These are phyloP conservation scores for Tetropium fuscum DNA, from an alignment of 2,888 invertebrate species.

Conservation along the genomic window DNA sequence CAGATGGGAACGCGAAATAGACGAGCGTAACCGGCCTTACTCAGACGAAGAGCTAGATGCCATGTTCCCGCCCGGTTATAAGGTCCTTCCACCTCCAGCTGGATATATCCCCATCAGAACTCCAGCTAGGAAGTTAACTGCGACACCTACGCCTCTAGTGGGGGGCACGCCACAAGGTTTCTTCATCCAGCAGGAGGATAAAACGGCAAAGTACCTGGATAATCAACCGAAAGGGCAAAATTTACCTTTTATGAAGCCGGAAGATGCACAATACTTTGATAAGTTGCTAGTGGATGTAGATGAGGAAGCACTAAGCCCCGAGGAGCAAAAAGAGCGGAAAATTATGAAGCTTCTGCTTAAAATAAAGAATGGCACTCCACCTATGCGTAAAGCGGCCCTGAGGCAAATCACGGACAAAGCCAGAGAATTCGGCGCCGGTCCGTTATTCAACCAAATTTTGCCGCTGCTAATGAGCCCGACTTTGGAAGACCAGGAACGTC, in stretches of 20 bases:
- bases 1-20: slow-evolving; percentile 98
- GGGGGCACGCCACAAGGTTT: slow-evolving; percentile 94
- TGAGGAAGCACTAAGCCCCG: slow-evolving; percentile 93
- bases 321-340: slow-evolving; percentile 98
- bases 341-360: slow-evolving; percentile 99
- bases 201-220: slow-evolving; percentile 89
- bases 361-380: slow-evolving; percentile 99
- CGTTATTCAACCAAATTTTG: slow-evolving; percentile 98
- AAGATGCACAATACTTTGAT: slow-evolving; percentile 99
- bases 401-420: slow-evolving; percentile 99
- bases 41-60: slow-evolving; percentile 97
- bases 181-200: slow-evolving; percentile 94
- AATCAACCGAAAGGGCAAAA: slow-evolving; percentile 92
- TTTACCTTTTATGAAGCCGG: slow-evolving; percentile 99
- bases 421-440: slow-evolving; percentile 97
- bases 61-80: slow-evolving; percentile 98
- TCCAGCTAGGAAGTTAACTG: slow-evolving; percentile 96
- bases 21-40: slow-evolving; percentile 96
- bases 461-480: slow-evolving; percentile 99
- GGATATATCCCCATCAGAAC: slow-evolving; percentile 97
- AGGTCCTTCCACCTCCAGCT: slow-evolving; percentile 67
- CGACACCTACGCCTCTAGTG: slow-evolving; percentile 97
- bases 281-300: slow-evolving; percentile 98
- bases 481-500: slow-evolving; percentile 98
- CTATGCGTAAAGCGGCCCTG: slow-evolving; percentile 98